These are phyloP conservation scores for Sycophila sp. DNA, from an alignment of 1,140 invertebrate genomes.

Conservation along the genomic window DNA sequence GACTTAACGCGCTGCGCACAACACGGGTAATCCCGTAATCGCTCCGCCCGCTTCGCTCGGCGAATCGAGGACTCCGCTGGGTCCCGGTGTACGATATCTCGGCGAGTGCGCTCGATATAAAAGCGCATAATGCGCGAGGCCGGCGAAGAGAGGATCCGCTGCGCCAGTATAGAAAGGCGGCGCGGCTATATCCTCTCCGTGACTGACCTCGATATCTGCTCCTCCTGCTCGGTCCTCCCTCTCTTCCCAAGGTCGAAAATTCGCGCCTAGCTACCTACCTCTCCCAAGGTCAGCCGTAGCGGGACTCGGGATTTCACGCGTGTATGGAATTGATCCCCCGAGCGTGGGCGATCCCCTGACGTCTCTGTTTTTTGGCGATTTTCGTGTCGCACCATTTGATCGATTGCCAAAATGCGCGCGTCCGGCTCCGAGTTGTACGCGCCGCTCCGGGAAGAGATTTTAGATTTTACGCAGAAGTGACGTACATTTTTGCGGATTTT, in stretches of 20 bases:
- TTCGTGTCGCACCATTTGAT: not conserved
- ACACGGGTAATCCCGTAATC: not conserved
- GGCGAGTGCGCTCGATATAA: no score
- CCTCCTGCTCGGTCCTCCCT: not conserved
- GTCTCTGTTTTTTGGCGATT: no score
- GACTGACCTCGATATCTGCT: conserved; percentile 11
- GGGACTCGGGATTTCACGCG: no score
- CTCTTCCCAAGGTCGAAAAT: conserved; percentile 21
- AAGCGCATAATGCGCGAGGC: not conserved
- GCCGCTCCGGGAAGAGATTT: not conserved
- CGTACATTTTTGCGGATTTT: not conserved
- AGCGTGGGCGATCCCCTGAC: no score
- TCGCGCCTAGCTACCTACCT: conserved; percentile 16
- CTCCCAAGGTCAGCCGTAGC: conserved; percentile 5
- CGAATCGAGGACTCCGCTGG: no score
- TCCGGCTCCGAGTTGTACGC: no score
- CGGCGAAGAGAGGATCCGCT: not conserved
- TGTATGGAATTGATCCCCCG: no score
- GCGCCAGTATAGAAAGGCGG: not conserved
- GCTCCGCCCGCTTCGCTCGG: no score
- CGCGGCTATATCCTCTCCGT: not conserved
- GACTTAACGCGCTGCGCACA: not conserved
- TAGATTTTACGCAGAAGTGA: not conserved
- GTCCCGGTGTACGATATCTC: no score
- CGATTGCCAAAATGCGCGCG: not conserved